Conservation (phyloP, 1,140 invertebrate species). For the Sarcophaga peregrina region DNA sequence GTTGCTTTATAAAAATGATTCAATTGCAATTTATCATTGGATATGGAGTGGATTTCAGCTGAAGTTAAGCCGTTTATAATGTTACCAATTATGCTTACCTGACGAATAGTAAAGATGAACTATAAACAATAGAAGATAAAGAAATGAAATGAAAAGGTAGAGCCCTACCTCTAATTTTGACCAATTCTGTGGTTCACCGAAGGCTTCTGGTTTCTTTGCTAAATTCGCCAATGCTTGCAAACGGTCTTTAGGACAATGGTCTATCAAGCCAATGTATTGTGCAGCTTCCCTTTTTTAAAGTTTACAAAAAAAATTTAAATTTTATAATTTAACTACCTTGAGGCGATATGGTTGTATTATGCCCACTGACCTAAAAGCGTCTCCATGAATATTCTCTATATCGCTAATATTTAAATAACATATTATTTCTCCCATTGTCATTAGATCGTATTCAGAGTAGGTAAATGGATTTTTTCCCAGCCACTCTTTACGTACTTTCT, state of each 20-base stretch:
- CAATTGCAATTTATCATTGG: constrained; percentile 42
- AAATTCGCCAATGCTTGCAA: constrained; percentile 43
- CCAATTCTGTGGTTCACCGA: constrained; percentile 44
- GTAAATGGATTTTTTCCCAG: constrained; percentile 44
- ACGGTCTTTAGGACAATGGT: constrained; percentile 43
- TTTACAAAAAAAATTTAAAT: background rate
- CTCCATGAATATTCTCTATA: constrained; percentile 44
- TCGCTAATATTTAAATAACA: constrained; percentile 45
- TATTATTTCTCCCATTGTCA: constrained; percentile 45
- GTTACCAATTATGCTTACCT: constrained; percentile 44
- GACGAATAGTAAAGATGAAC: background rate
- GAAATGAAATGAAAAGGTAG: background rate
- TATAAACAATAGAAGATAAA: background rate
- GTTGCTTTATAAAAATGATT: constrained; percentile 41
- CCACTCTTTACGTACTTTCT: constrained; percentile 46
- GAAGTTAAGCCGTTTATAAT: constrained; percentile 43
- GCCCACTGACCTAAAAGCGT: constrained; percentile 45
- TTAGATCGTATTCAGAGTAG: constrained; percentile 48
- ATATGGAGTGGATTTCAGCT: constrained; percentile 30
- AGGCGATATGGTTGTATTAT: background rate
- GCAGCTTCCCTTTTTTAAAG: constrained; percentile 34
- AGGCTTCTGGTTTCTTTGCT: constrained; percentile 36
- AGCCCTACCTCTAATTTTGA: constrained; percentile 46
- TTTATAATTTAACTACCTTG: too few species aligned
- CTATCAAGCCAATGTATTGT: constrained; percentile 43